Evolutionary conservation across 2,797 vertebrate genomes (phyloP), one percentile per base, ranked within the genome.

Genomic region (Dromococcyx pavoninus): DNA sequence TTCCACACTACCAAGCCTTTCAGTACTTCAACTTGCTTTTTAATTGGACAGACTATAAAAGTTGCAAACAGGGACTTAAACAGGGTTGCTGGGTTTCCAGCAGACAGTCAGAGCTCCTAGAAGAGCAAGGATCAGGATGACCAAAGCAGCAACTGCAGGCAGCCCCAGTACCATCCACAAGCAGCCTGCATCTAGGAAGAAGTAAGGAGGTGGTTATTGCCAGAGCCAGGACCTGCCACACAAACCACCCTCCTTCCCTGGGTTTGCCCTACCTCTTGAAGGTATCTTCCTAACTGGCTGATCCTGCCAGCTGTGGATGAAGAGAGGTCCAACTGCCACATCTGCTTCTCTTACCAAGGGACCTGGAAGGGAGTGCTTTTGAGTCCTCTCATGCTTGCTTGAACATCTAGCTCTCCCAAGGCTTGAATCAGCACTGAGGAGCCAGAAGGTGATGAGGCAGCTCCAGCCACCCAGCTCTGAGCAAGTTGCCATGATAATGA

Each of bases 321-420:
- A 64, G 27, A 95, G 56, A 30, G 95, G 94, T 51, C 94, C 93
- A 32, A 94, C 46, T 7, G 71, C 33, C 43, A 95, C 72, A 50
- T 94, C 92, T 28, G 82, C 82, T 43, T 89, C 90, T 67, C 54
- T 39, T 76, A 51, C n/a, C 8, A 5, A 50, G 10, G n/a, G 54
- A 67, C 23, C 83, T 62, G 23, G 17, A 73, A 67, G 19, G 33
- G 17, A 37, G 25, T 13, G 61, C 13, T 3, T 41, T 7, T 43
- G 43, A 76, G 28, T 9, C 12, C 39, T 19, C 33, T 28, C 32
- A 7, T 11, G 11, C 57, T 22, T 9, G 5, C 13, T 13, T 32
- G 28, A 57, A 6, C 57, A 30, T 7, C n/a, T 28, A 53, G 13
- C n/a, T 54, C 44, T 64, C 33, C 33, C 17, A 16, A 65, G 35